Percentiles rank a stretch among this genome's conserved stretches.
Conservation (phyloP, 1,140 invertebrate genomes). For the Rhagoletis zephyria region DNA sequence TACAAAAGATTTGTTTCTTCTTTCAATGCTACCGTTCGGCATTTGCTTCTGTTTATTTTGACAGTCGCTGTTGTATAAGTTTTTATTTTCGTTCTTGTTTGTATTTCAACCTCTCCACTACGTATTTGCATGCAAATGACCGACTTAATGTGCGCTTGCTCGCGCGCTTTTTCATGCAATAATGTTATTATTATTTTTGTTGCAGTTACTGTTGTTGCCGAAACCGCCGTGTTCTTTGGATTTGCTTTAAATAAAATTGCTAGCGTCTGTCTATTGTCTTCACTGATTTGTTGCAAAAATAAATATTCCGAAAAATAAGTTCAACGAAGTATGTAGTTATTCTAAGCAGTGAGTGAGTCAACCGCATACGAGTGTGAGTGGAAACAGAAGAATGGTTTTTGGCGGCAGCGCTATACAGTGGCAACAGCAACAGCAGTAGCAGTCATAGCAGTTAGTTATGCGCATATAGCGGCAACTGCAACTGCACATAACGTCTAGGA, state of each 20-base stretch:
- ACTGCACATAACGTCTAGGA: not conserved
- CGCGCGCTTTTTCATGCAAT: not conserved
- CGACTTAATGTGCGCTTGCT: slow-evolving; percentile 8
- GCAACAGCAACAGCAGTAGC: not conserved
- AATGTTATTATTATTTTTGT: slow-evolving; percentile 10
- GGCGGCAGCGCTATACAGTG: not conserved
- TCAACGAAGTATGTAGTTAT: not conserved
- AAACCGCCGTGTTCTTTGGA: no score
- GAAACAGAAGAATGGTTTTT: not conserved
- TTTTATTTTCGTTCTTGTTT: not conserved
- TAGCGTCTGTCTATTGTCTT: slow-evolving; percentile 14
- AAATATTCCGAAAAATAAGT: slow-evolving; percentile 12
- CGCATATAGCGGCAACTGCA: no score
- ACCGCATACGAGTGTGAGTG: no score
- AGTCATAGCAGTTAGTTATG: no score
- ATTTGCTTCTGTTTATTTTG: not conserved
- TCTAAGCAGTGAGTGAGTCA: slow-evolving; percentile 9
- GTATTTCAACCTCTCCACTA: not conserved
- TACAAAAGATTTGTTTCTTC: slow-evolving; percentile 42
- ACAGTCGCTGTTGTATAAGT: not conserved
- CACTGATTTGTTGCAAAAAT: slow-evolving; percentile 10
- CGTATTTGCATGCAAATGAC: slow-evolving; percentile 45
- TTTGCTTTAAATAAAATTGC: not conserved
- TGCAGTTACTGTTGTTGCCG: not conserved
- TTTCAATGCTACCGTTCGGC: slow-evolving; percentile 34